phyloP scores from a whole-genome alignment of 1,140 invertebrate genomes.

The Sarcophaga bullata region DNA sequence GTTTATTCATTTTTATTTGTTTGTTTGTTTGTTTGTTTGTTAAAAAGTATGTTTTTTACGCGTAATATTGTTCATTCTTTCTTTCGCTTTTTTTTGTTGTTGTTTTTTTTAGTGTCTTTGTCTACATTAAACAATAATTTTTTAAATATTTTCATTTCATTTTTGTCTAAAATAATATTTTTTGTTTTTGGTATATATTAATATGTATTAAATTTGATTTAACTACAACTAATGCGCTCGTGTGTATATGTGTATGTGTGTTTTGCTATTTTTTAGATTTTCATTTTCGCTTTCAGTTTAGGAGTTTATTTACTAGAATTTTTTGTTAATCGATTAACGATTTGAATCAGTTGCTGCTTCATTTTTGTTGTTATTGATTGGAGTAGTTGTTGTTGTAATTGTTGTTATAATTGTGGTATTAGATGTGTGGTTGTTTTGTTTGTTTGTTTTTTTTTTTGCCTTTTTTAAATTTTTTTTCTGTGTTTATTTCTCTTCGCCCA shows the following conservation, averaged over 20 bases:
- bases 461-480: not conserved
- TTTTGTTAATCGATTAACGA: not conserved
- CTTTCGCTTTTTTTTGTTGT: not conserved
- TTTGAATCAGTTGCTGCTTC: not conserved
- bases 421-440: no score
- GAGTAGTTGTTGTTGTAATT: not conserved
- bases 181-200: not conserved
- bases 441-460: not conserved
- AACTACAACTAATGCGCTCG: conserved; percentile 37
- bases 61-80: not conserved
- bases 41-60: not conserved
- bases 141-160: conserved; percentile 44
- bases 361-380: not conserved
- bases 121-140: conserved; percentile 53
- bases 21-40: not conserved
- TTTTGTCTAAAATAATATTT: conserved; percentile 31
- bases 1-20: not conserved
- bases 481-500: conserved; percentile 74
- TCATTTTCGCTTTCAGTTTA: not conserved
- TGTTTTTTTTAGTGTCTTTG: conserved; percentile 44
- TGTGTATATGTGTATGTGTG: not conserved
- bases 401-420: not conserved
- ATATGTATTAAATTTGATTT: conserved; percentile 42
- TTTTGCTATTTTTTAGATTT: not conserved
- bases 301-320: not conserved